Evolutionary conservation across 2,888 invertebrate species (phyloP).

Genomic region (Diarsia rubi): DNA sequence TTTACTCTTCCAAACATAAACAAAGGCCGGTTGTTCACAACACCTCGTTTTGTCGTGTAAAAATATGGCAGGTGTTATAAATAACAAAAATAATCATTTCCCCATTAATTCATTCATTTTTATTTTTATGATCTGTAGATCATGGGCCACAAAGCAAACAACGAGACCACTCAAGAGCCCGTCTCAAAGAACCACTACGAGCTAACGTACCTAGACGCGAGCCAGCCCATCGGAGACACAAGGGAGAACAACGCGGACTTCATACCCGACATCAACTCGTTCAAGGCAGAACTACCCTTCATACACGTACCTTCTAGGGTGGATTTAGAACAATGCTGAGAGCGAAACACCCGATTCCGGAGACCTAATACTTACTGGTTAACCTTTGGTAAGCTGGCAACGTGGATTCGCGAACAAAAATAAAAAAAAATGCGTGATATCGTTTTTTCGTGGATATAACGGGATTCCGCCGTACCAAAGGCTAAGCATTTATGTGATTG

Average conservation of each 20-base stretch:
- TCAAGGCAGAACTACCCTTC: constrained; percentile 75
- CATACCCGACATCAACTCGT: constrained; percentile 76
- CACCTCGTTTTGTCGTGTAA: neutral
- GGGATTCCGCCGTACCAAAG: no score
- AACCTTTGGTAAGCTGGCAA: no score
- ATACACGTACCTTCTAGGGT: constrained; percentile 76
- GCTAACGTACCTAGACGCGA: constrained; percentile 77
- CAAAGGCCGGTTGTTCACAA: neutral
- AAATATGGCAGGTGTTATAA: no score
- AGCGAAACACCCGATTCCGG: neutral
- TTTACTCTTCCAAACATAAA: neutral
- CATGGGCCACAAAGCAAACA: constrained; percentile 80
- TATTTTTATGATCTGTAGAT: no score
- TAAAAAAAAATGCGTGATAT: no score
- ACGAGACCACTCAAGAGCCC: constrained; percentile 32
- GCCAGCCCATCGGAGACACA: constrained; percentile 74
- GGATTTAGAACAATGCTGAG: constrained; percentile 78
- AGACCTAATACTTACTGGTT: neutral
- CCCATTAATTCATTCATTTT: no score
- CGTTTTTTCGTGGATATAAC: no score
- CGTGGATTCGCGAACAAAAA: no score
- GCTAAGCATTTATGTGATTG: constrained; percentile 17
- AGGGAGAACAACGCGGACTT: constrained; percentile 76
- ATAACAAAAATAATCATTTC: no score
- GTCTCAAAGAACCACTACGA: constrained; percentile 69